phyloP scores from a whole-genome alignment of 2,888 invertebrate species.

The Agriopis aurantiaria region DNA sequence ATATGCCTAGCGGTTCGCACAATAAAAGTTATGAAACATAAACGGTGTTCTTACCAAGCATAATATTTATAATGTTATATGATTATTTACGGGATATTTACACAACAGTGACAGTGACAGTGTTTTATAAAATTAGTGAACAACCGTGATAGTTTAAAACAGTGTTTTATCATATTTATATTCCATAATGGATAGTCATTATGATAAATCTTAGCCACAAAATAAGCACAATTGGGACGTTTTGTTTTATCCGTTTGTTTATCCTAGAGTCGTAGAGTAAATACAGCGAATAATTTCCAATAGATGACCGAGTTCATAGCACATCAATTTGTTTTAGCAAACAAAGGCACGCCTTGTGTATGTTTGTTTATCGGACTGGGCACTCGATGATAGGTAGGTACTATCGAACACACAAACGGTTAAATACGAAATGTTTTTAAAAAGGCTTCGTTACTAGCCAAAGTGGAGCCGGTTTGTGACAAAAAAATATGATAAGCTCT shows the following conservation, averaged over 20 bases:
- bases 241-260: conserved; percentile 26
- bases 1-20: no score
- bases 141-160: no score
- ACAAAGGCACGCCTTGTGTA: conserved; percentile 52
- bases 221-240: neutral
- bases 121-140: no score
- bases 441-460: neutral
- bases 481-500: no score
- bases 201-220: conserved; percentile 6
- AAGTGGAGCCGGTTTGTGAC: no score
- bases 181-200: neutral
- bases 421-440: neutral
- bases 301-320: conserved; percentile 48
- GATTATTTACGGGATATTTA: no score
- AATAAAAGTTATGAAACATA: no score
- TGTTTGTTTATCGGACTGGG: conserved; percentile 50
- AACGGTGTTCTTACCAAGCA: no score
- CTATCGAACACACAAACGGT: neutral
- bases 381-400: conserved; percentile 20
- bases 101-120: no score
- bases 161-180: no score
- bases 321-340: conserved; percentile 55
- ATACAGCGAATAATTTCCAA: conserved; percentile 51
- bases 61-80: no score
- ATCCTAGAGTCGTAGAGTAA: conserved; percentile 25